phyloP scores from a whole-genome alignment of 2,888 invertebrate genomes.

The Calameuta idolon region DNA sequence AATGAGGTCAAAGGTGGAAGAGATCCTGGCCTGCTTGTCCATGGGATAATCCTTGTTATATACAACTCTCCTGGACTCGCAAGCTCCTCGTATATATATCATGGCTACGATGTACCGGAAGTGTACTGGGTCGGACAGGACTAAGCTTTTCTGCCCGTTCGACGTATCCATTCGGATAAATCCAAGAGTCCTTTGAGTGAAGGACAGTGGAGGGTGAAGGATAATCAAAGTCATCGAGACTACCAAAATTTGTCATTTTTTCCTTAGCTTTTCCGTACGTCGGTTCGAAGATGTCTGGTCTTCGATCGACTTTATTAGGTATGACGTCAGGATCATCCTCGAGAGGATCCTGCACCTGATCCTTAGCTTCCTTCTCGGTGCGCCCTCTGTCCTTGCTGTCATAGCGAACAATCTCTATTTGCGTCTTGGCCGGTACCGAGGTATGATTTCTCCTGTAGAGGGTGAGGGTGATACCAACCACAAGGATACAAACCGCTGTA shows the following conservation, averaged over 20 bases:
- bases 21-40: conserved; percentile 15
- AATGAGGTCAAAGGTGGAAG: conserved; percentile 16
- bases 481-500: conserved; percentile 58
- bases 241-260: conserved; percentile 43
- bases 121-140: conserved; percentile 55
- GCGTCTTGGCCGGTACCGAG: conserved; percentile 43
- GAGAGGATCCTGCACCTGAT: conserved; percentile 12
- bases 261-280: conserved; percentile 46
- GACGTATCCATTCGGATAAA: conserved; percentile 53
- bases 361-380: conserved; percentile 2
- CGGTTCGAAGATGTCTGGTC: conserved; percentile 52
- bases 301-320: conserved; percentile 51
- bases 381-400: conserved; percentile 29
- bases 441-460: conserved; percentile 55
- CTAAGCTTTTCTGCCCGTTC: conserved; percentile 47
- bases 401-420: conserved; percentile 43
- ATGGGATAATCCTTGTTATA: conserved; percentile 41
- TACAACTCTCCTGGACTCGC: conserved; percentile 61
- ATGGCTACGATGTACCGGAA: conserved; percentile 57
- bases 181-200: conserved; percentile 54
- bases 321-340: conserved; percentile 59
- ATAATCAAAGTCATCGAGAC: conserved; percentile 45
- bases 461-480: conserved; percentile 57
- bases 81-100: conserved; percentile 61
- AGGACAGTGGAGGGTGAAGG: conserved; percentile 45